These are phyloP conservation scores for Brachionichthys hirsutus DNA, from an alignment of 2,113 vertebrate species.

Conservation along the genomic window DNA sequence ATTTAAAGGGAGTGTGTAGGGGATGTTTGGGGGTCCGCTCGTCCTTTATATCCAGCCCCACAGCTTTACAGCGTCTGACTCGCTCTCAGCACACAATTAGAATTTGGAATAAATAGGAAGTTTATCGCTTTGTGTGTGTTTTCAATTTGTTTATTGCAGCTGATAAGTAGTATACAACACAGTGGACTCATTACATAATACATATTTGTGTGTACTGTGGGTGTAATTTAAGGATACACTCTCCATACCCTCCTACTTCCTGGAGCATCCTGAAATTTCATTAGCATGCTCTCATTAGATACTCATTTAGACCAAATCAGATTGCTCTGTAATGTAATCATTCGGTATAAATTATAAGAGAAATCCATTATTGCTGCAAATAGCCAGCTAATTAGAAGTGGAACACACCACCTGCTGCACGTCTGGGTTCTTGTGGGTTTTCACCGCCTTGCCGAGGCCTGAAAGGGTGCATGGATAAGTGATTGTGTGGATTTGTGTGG, in stretches of 20 bases:
- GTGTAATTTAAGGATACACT: slow-evolving; percentile 43
- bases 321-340: slow-evolving; percentile 66
- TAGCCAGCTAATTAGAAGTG: slow-evolving; percentile 35
- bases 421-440: slow-evolving; percentile 1
- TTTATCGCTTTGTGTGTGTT: too few relatives aligned
- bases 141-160: too few relatives aligned
- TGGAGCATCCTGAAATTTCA: slow-evolving; percentile 69
- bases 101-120: too few relatives aligned
- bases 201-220: slow-evolving; percentile 8
- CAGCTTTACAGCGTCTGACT: too few relatives aligned
- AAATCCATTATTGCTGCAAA: slow-evolving; percentile 62
- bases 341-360: slow-evolving; percentile 54
- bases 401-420: slow-evolving; percentile 27
- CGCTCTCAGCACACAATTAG: too few relatives aligned
- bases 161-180: too few relatives aligned
- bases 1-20: too few relatives aligned
- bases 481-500: too few relatives aligned
- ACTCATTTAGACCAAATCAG: slow-evolving; percentile 68
- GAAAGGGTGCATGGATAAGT: background rate
- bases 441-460: too few relatives aligned
- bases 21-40: too few relatives aligned
- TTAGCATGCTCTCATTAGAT: slow-evolving; percentile 65
- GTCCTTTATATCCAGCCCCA: too few relatives aligned
- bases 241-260: slow-evolving; percentile 54
- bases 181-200: slow-evolving; percentile 26